Evolutionary conservation across 2,113 vertebrate genomes (phyloP).

Genomic region (Craseonycteris thonglongyai): DNA sequence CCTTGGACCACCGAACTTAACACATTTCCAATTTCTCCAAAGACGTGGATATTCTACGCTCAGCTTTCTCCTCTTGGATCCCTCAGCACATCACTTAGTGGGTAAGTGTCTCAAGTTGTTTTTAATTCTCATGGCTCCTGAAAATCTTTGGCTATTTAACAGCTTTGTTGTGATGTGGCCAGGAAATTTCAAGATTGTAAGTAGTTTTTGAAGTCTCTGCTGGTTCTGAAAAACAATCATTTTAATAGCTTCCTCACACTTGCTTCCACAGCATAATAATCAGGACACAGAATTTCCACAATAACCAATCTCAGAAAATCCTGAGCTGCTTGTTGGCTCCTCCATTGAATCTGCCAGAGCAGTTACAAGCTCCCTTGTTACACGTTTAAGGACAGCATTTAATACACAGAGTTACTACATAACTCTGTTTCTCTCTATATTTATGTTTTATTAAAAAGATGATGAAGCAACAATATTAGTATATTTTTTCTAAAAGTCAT

Average conservation of each 20-base stretch:
- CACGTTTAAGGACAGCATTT: background rate
- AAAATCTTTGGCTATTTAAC: background rate
- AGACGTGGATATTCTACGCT: background rate
- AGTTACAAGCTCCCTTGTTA: background rate
- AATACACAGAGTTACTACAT: background rate
- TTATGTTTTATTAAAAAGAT: slow-evolving; percentile 9
- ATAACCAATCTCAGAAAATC: slow-evolving; percentile 45
- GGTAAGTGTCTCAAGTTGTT: background rate
- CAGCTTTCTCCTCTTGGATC: background rate
- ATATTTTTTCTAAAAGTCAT: slow-evolving; percentile 16
- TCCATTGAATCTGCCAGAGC: background rate
- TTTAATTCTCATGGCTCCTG: slow-evolving; percentile 3
- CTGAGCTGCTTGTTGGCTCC: background rate
- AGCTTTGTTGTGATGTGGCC: background rate
- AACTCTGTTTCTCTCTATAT: background rate
- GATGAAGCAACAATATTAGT: background rate
- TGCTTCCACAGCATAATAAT: slow-evolving; percentile 37
- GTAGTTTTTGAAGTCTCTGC: slow-evolving; percentile 4
- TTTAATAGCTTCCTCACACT: slow-evolving; percentile 22
- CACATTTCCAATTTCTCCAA: background rate
- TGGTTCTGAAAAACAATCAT: slow-evolving; percentile 34
- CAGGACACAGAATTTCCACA: slow-evolving; percentile 22
- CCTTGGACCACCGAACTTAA: background rate
- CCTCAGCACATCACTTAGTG: background rate
- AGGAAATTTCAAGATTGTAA: background rate